phyloP scores from a whole-genome alignment of 1,140 invertebrate genomes.

The Bathynomus jamesi region DNA sequence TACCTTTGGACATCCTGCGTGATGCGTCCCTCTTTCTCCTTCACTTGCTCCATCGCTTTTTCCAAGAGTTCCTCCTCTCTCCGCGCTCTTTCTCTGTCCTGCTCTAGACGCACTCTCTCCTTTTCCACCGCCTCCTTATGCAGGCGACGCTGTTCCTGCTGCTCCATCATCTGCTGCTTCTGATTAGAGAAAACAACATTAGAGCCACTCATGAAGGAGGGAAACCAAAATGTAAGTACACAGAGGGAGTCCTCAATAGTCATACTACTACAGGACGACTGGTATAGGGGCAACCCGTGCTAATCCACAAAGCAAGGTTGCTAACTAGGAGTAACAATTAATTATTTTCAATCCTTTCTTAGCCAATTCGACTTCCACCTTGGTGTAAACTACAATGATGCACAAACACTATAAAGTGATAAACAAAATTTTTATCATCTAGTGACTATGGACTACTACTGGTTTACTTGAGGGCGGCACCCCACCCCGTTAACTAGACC shows the following conservation, averaged over 20 bases:
- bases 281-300: neutral
- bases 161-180: slow-evolving; percentile 72
- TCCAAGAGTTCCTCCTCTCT: slow-evolving; percentile 68
- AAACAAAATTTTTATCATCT: too few relatives aligned
- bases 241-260: neutral
- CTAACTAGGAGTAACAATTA: too few relatives aligned
- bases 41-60: slow-evolving; percentile 61
- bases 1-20: slow-evolving; percentile 26
- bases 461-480: too few relatives aligned
- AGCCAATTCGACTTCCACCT: too few relatives aligned
- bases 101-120: slow-evolving; percentile 65
- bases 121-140: slow-evolving; percentile 77
- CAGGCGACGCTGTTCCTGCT: slow-evolving; percentile 63
- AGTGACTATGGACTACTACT: too few relatives aligned
- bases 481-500: too few relatives aligned
- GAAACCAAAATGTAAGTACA: slow-evolving; percentile 5
- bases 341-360: too few relatives aligned
- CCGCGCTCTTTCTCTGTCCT: slow-evolving; percentile 49
- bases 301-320: neutral
- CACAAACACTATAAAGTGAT: too few relatives aligned
- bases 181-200: slow-evolving; percentile 41
- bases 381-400: too few relatives aligned
- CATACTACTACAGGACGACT: neutral
- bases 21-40: slow-evolving; percentile 42
- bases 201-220: slow-evolving; percentile 10